Conservation (phyloP, 2,113 vertebrate genomes). For the Ammodramus savannarum region DNA sequence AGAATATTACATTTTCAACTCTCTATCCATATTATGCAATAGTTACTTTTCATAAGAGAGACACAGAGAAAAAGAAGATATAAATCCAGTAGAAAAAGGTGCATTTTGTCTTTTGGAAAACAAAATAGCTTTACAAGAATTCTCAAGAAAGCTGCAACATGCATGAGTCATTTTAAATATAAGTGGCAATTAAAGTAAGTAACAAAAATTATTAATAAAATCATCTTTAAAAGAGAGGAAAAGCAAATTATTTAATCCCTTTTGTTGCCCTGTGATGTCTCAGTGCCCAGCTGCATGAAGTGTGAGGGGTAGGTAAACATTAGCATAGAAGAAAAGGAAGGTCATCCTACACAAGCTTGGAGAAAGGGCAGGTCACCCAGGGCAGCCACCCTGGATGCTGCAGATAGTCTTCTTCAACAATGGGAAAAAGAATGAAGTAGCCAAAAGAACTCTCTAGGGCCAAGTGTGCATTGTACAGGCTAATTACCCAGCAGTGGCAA, state of each 20-base stretch:
- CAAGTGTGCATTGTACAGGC: not conserved
- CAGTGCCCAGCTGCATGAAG: not conserved
- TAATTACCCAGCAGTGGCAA: not conserved
- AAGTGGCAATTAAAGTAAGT: not conserved
- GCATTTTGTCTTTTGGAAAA: not conserved
- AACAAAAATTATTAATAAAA: not conserved
- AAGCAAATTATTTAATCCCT: not conserved
- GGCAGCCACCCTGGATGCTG: not conserved
- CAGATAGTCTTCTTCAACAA: slow-evolving; percentile 32
- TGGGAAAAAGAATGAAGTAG: not conserved
- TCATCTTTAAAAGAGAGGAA: not conserved
- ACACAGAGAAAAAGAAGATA: not conserved
- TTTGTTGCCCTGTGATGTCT: not conserved
- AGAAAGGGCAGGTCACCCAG: not conserved
- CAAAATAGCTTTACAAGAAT: not conserved
- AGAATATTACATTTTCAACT: not conserved
- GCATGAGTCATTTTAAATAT: not conserved
- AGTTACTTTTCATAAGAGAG: not conserved
- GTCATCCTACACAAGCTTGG: not conserved
- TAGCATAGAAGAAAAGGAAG: not conserved
- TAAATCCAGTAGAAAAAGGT: not conserved
- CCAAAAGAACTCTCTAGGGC: not conserved
- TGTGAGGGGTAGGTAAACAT: not conserved
- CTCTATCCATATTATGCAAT: not conserved
- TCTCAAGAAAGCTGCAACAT: not conserved